phyloP scores from a whole-genome alignment of 2,113 vertebrate genomes.

The Oceanodroma tethys region DNA sequence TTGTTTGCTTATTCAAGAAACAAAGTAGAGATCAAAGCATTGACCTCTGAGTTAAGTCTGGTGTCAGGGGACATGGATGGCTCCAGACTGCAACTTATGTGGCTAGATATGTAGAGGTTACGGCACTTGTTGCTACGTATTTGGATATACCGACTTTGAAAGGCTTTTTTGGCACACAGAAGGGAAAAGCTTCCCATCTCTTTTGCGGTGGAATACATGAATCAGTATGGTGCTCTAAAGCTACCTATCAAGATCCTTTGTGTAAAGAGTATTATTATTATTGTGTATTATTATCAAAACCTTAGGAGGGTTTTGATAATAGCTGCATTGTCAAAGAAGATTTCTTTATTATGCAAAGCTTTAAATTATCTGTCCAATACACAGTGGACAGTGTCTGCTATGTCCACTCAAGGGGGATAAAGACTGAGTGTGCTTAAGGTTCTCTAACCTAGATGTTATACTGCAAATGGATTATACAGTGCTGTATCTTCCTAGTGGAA shows the following conservation, averaged over 20 bases:
- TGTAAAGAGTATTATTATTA: neutral
- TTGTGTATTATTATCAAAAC: too few species aligned
- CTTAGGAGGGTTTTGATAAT: neutral
- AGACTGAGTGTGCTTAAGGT: neutral
- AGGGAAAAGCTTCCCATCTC: neutral
- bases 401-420: neutral
- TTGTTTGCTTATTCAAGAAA: neutral
- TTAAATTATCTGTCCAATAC: neutral
- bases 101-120: neutral
- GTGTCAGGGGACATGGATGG: neutral
- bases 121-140: accelerated
- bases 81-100: neutral
- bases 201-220: neutral
- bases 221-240: neutral
- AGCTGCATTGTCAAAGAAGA: neutral
- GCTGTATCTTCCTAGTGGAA: neutral
- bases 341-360: neutral
- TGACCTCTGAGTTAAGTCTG: neutral
- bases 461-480: neutral
- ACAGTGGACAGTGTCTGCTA: neutral
- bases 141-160: neutral
- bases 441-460: neutral
- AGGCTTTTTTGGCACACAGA: neutral
- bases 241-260: neutral
- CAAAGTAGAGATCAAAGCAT: neutral